Percentiles rank a stretch among this genome's conserved stretches.
Conservation (phyloP, 2,888 invertebrate species). For the Hydroisotoma schaefferi region DNA sequence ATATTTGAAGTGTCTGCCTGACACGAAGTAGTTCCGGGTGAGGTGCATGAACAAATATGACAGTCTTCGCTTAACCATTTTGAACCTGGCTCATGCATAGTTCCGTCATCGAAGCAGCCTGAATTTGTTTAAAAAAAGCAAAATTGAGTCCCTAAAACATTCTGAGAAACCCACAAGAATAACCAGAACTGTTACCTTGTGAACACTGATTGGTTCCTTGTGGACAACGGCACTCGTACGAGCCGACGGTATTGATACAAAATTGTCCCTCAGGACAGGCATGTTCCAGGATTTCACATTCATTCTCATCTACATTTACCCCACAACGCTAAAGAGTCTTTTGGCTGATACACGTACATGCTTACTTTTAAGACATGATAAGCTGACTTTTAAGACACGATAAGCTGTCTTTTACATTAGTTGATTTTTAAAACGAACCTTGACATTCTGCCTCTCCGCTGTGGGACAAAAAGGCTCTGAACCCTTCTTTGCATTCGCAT, state of each 20-base stretch:
- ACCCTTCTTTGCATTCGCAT: constrained; percentile 79
- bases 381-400: no score
- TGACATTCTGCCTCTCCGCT: constrained; percentile 46
- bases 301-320: no score
- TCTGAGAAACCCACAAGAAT: neutral
- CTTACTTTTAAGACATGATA: no score
- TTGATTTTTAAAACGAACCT: no score
- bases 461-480: constrained; percentile 52
- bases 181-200: constrained; percentile 46
- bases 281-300: constrained; percentile 69
- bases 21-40: constrained; percentile 37
- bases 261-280: constrained; percentile 74
- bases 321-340: no score
- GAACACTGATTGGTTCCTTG: constrained; percentile 51
- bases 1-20: constrained; percentile 17
- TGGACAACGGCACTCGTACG: constrained; percentile 71
- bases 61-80: constrained; percentile 49
- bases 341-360: no score
- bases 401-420: no score
- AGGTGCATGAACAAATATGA: constrained; percentile 47
- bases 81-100: constrained; percentile 40
- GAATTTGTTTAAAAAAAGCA: no score
- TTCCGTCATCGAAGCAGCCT: constrained; percentile 71
- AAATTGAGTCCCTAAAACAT: no score
- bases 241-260: constrained; percentile 76